phyloP scores from a whole-genome alignment of 2,888 invertebrate genomes.

The Acrobasis suavella region DNA sequence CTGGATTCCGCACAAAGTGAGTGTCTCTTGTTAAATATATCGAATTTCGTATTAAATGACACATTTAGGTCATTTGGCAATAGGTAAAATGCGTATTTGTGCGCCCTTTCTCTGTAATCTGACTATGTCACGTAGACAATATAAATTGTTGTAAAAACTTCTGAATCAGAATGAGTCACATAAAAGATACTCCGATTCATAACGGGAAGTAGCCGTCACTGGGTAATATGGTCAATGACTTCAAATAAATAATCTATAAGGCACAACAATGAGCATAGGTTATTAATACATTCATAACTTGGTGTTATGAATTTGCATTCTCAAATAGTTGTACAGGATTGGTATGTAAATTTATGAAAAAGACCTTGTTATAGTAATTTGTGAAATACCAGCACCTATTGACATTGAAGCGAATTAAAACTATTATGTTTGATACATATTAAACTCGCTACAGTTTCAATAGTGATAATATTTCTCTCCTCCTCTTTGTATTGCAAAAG shows the following conservation, averaged over 20 bases:
- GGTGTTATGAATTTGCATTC: slow-evolving; percentile 14
- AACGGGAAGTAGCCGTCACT: slow-evolving; percentile 70
- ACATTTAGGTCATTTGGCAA: slow-evolving; percentile 41
- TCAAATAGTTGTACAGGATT: neutral
- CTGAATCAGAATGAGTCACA: slow-evolving; percentile 60
- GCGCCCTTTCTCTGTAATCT: slow-evolving; percentile 47
- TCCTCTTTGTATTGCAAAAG: neutral
- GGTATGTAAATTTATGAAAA: slow-evolving; percentile 25
- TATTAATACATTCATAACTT: slow-evolving; percentile 35
- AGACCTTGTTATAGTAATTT: slow-evolving; percentile 35
- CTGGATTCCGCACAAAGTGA: slow-evolving; percentile 92
- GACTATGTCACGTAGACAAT: slow-evolving; percentile 55
- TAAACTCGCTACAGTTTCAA: neutral
- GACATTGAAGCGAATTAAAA: slow-evolving; percentile 27
- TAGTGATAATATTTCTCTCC: neutral
- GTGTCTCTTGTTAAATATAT: slow-evolving; percentile 52
- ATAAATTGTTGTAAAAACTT: slow-evolving; percentile 26
- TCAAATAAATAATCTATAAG: slow-evolving; percentile 43
- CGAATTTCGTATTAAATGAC: slow-evolving; percentile 35
- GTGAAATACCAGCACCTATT: slow-evolving; percentile 27
- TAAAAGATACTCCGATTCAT: slow-evolving; percentile 56
- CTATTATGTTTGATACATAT: slow-evolving; percentile 16
- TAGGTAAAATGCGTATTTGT: slow-evolving; percentile 39
- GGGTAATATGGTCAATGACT: slow-evolving; percentile 70
- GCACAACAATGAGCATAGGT: slow-evolving; percentile 50